phyloP scores from a whole-genome alignment of 2,797 vertebrate genomes.

The Loriculus beryllinus region DNA sequence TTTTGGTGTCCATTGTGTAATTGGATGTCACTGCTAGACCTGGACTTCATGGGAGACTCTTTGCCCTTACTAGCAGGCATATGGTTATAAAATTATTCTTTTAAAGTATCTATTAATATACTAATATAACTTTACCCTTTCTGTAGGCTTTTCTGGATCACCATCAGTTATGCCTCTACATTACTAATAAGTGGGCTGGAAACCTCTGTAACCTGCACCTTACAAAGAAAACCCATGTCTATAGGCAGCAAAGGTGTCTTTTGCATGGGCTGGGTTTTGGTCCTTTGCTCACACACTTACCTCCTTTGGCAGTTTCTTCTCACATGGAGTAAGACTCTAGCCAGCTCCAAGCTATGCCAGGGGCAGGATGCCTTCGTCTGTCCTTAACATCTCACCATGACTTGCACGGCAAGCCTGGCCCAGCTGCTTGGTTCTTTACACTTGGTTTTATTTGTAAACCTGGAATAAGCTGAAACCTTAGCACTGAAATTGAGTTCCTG shows the following conservation, averaged over 20 bases:
- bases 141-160: background rate
- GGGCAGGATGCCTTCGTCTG: background rate
- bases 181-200: background rate
- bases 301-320: background rate
- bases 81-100: background rate
- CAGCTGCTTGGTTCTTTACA: background rate
- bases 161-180: background rate
- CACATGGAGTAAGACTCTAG: accelerated
- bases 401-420: background rate
- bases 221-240: background rate
- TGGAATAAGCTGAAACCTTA: background rate
- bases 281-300: background rate
- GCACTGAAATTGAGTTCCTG: background rate
- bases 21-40: accelerated
- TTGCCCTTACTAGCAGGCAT: background rate
- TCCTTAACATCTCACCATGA: background rate
- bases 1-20: background rate
- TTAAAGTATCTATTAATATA: background rate
- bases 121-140: background rate
- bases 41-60: background rate
- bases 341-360: accelerated
- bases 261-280: accelerated
- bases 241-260: accelerated
- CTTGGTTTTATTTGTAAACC: background rate
- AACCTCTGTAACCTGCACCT: background rate